Evolutionary conservation across 2,113 vertebrate genomes (phyloP), one percentile per base, ranked within the genome.

Genomic region (Solenodon paradoxus): DNA sequence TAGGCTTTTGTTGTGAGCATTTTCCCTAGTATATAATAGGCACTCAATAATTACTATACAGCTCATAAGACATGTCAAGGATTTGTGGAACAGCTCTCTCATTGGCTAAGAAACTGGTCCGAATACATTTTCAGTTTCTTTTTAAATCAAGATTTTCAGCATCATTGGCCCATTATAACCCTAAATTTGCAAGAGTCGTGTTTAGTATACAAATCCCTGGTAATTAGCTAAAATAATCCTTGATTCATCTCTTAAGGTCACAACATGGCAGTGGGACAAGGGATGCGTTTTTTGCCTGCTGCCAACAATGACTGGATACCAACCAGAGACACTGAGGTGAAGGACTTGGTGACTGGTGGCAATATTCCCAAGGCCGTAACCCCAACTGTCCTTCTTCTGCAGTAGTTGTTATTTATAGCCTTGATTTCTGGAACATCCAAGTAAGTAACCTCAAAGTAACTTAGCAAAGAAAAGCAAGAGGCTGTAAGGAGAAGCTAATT

Each of bases 401-500:
- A 80, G 51, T 40, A 71, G 59, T 6, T 59, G 40, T 40, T 96
- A 89, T 96, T 93, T 95, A 97, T 68, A 94, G 85, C n/a, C 12
- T 82, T 30, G 40, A 64, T 85, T 92, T 91, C 90, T 94, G 81
- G 47, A 93, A 61, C 11, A 17, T 71, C 40, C 55, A 64, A 88
- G 71, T 90, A 71, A 95, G 83, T 92, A 35, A 91, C 86, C 86
- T 94, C 66, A 88, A 35, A 90, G 68, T 35, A 96, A 89, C 64
- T 84, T 92, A 30, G 1, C 28, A 86, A 79, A 69, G 75, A 53
- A 89, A 92, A 92, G 9, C 1, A n/a, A 78, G 74, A 79, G 55
- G 16, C 51, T 47, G 35, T 4, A 40, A 74, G n/a, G 12, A 83
- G 38, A 90, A 80, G 30, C 9, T 59, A 61, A 24, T 57, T 92